Evolutionary conservation across 2,113 vertebrate species (phyloP).

Genomic region (Oncorhynchus mykiss): DNA sequence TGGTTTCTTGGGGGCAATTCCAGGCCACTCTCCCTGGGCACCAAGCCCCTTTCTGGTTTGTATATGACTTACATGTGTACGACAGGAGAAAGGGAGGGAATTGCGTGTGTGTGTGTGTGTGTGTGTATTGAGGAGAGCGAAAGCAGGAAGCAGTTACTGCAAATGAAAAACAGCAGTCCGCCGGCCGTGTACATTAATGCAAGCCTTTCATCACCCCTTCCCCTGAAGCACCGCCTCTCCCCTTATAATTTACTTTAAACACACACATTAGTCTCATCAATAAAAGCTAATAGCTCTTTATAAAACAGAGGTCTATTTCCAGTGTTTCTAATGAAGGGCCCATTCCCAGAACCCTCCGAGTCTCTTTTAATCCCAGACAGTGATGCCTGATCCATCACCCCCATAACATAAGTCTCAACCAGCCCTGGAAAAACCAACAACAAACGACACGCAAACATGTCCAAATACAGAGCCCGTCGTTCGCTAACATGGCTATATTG

Average conservation of each 20-base stretch:
- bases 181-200: constrained; percentile 85
- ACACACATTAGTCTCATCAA: constrained; percentile 93
- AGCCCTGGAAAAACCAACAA: constrained; percentile 37
- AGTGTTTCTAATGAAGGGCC: constrained; percentile 68
- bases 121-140: constrained; percentile 52
- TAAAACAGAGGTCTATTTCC: constrained; percentile 75
- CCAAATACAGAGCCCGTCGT: constrained; percentile 33
- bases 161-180: constrained; percentile 93
- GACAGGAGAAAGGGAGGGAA: constrained; percentile 57
- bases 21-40: constrained; percentile 81
- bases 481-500: constrained; percentile 15
- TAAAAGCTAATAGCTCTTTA: constrained; percentile 90
- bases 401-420: constrained; percentile 30
- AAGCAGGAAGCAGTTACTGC: constrained; percentile 74
- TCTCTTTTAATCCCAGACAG: constrained; percentile 54
- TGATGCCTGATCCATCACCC: constrained; percentile 49
- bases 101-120: constrained; percentile 22
- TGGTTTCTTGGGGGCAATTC: constrained; percentile 84
- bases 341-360: constrained; percentile 52
- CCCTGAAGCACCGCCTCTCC: constrained; percentile 89
- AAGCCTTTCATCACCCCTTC: constrained; percentile 92
- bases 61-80: constrained; percentile 92
- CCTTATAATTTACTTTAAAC: constrained; percentile 93
- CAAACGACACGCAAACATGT: constrained; percentile 44
- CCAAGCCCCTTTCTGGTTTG: constrained; percentile 85